Percentiles rank a stretch among this genome's conserved stretches.
phyloP scores from a whole-genome alignment of 92 coral and sea anemone species.

The Zoanthus gigantus region DNA sequence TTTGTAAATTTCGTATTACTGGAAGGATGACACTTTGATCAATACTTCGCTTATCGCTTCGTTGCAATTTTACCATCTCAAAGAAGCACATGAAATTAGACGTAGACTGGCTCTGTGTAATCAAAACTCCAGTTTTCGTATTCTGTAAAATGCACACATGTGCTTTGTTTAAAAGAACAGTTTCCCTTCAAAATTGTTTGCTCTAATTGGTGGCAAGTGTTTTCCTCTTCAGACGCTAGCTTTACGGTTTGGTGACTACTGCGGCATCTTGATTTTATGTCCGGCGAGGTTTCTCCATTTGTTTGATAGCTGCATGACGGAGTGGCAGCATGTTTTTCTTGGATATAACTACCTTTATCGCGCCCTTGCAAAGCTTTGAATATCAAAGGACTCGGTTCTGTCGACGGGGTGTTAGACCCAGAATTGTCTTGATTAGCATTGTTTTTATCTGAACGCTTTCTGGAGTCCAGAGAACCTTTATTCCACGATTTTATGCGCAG shows the following conservation, averaged over 20 bases:
- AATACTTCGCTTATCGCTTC: background rate
- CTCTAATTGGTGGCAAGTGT: background rate
- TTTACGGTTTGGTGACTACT: background rate
- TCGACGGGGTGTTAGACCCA: background rate
- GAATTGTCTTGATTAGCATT: background rate
- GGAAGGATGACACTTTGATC: too few relatives aligned
- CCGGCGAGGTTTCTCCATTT: background rate
- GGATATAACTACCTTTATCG: background rate
- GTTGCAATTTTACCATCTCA: background rate
- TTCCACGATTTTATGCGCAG: background rate
- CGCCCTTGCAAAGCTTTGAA: background rate
- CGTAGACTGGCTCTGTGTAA: background rate
- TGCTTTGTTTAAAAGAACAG: background rate
- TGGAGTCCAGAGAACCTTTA: background rate
- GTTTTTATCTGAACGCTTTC: constrained; percentile 21
- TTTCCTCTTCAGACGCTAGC: background rate
- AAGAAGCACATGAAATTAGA: background rate
- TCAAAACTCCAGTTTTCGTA: background rate
- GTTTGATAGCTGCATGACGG: background rate
- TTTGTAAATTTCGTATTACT: too few relatives aligned
- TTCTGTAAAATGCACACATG: background rate
- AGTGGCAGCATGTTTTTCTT: background rate
- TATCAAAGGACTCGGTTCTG: constrained; percentile 4
- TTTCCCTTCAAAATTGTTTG: background rate
- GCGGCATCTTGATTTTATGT: background rate